Evolutionary conservation across 1,140 invertebrate genomes (phyloP), one percentile per base, ranked within the genome.

Genomic region (Pachypeltis micranthus): DNA sequence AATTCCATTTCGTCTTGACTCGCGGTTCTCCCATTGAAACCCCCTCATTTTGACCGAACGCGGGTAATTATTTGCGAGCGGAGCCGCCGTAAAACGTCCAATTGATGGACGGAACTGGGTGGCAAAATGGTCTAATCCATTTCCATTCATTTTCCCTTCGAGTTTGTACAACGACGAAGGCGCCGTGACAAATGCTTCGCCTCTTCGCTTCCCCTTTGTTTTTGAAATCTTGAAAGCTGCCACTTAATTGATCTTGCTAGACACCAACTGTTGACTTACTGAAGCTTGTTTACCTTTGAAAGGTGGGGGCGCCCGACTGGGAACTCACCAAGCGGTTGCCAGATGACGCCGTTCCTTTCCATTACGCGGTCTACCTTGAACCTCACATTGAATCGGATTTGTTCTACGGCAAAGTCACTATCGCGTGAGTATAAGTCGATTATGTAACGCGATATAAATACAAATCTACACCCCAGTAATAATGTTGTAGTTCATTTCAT

Each of bases 281-380:
- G 12, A 19, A 59, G 31, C 26, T 31, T 59, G n/a, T 59, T n/a
- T n/a, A n/a, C n/a, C 26, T 31, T 31, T n/a, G 54, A 14, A 59
- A 4, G 25, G 28, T 2, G n/a, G 12, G 57, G 26, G 25, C 1
- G 57, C n/a, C 3, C 3, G 29, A 29, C 25, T 59, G 57, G 57
- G 57, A 59, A 31, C 12, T 31, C n/a, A 19, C 14, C 28, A 28
- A 59, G 7, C 57, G 57, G n/a, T 59, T 59, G 26, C 57, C 57
- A 16, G 57, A 59, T 29, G 57, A 28, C 7, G 57, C 31, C 7
- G 26, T 27, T 19, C 57, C 57, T 16, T 27, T 59, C 3, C 57
- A 59, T n/a, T 59, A 59, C 28, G 25, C 26, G 27, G 14, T 59
- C 1, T 28, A 59, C 29, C 19, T 59, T 1, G 57, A 59, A n/a